These are phyloP conservation scores for Neosilurus mollespiculum DNA, from an alignment of 2,797 vertebrate species.

Conservation along the genomic window DNA sequence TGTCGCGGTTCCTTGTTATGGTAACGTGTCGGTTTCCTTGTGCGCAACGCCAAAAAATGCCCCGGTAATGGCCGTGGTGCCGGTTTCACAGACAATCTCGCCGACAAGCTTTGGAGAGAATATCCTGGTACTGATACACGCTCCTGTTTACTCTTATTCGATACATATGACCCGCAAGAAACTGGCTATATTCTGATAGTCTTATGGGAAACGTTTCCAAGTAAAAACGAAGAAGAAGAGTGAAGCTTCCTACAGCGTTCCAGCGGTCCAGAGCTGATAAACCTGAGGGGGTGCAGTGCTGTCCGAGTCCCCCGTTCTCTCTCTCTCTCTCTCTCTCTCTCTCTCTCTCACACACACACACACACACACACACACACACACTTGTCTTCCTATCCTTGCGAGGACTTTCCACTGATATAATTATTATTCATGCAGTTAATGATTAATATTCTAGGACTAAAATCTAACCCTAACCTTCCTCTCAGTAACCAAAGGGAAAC, in stretches of 20 bases:
- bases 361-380: neutral
- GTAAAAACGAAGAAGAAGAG: neutral
- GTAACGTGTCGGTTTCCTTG: neutral
- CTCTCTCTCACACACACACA: neutral
- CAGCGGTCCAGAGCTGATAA: neutral
- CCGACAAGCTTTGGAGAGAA: neutral
- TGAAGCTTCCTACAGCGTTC: neutral
- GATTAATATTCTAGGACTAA: neutral
- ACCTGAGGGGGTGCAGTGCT: constrained; percentile 13
- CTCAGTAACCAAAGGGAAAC: neutral
- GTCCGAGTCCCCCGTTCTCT: neutral
- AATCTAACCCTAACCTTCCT: neutral
- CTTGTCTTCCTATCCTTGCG: neutral
- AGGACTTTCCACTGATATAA: too few relatives aligned
- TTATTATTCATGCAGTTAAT: neutral
- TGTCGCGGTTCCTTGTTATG: neutral
- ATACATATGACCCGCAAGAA: neutral
- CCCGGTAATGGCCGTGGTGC: constrained; percentile 7
- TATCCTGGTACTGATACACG: neutral
- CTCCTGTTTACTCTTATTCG: neutral
- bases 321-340: neutral
- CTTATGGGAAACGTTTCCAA: neutral
- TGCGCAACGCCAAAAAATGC: neutral
- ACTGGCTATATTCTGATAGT: neutral
- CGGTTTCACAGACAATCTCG: neutral